Evolutionary conservation across 2,113 vertebrate genomes (phyloP), one percentile per base, ranked within the genome.

Genomic region (Irena cyanogastra): DNA sequence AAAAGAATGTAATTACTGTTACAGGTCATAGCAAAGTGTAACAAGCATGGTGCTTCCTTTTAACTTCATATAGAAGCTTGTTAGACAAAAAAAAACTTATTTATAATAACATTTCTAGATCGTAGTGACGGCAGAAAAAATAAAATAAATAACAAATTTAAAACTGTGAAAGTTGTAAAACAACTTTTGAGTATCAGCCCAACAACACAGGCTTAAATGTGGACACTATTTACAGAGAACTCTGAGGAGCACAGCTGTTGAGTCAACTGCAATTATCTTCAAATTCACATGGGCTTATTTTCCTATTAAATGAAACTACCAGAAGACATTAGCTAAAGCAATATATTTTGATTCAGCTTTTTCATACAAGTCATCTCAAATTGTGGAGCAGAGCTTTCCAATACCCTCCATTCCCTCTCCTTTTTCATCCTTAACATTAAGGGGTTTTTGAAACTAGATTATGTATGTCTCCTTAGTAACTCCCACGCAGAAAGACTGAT

Each of bases 11-110:
- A 83, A n/a, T 12, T 53, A 54, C 12, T 9, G 0, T 12, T 44
- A 33, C 2, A 86, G 13, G 28, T 30, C 39, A 71, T 0, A 60
- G 4, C 27, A 9, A 75, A 87, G 22, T 23, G 2, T 30, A 84
- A 69, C 14, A 11, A 80, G 17, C 4, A 30, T 13, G 7, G 13
- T 33, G 12, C 14, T 88, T 45, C 33, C 28, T 83, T 70, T 64
- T 42, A 69, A 53, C 35, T 87, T 66, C 44, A 79, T 26, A 52
- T 0, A 61, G 26, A 68, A 60, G 28, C 15, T 23, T 7, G 1
- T 33, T 37, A 64, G 18, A n/a, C 3, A 4, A 37, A 63, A 16
- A 11, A 1, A 0, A 4, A 31, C 23, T 42, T 3, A 11, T 18
- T 53, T n/a, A 31, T 24, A 6, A 56, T 19, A 9, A 71, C 35